Conservation (phyloP, 2,113 vertebrate species). For the Neoarius graeffei region DNA sequence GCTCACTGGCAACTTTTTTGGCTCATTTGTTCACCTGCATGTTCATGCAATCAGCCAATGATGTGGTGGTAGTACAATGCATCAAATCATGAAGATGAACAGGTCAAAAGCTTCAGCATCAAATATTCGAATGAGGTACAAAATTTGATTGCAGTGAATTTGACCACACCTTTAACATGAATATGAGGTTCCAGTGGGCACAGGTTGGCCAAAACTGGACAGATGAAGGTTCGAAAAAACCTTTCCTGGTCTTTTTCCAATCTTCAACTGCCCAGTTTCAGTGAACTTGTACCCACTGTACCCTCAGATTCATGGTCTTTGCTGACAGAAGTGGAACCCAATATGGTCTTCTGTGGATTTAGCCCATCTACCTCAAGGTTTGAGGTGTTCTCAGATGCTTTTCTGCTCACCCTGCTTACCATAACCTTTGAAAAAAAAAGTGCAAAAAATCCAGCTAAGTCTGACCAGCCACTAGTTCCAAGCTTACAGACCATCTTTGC, state of each 20-base stretch:
- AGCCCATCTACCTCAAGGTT: too few relatives aligned
- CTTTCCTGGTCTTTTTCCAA: neutral
- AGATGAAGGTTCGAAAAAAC: neutral
- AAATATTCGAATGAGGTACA: neutral
- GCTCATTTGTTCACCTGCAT: too few relatives aligned
- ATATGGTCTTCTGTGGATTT: too few relatives aligned
- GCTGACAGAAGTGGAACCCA: neutral
- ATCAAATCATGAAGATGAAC: neutral
- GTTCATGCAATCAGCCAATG: neutral
- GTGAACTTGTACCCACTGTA: neutral
- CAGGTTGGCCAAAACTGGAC: neutral
- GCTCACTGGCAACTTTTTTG: neutral
- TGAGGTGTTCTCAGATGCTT: neutral
- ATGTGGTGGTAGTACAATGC: neutral
- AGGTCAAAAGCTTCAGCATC: neutral
- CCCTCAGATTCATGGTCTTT: neutral
- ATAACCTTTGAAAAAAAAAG: too few relatives aligned
- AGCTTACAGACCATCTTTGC: too few relatives aligned
- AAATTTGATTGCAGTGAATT: neutral
- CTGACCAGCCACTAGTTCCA: too few relatives aligned
- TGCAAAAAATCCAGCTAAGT: too few relatives aligned
- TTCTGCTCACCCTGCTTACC: neutral
- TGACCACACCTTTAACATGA: neutral
- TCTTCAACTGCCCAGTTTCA: neutral
- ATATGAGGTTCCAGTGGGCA: neutral